These are phyloP conservation scores for Enteromius trimaculatus DNA, from an alignment of 2,797 vertebrate genomes.

Conservation along the genomic window DNA sequence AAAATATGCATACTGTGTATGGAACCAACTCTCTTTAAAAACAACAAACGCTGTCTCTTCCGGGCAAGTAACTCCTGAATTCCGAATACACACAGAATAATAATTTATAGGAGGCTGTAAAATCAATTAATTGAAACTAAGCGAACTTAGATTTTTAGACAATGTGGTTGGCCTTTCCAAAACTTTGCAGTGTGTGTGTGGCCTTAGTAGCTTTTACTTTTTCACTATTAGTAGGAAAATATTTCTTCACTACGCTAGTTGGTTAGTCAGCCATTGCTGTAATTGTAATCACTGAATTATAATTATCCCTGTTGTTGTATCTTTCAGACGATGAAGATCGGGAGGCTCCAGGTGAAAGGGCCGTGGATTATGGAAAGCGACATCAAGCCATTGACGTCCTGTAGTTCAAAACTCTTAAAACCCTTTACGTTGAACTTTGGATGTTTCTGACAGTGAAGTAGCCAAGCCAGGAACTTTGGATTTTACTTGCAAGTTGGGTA, in stretches of 20 bases:
- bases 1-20: not conserved
- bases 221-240: not conserved
- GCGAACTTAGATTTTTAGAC: not conserved
- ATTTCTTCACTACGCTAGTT: not conserved
- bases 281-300: not conserved
- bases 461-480: conserved; percentile 45
- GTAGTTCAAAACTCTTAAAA: conserved; percentile 68
- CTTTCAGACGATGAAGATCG: conserved; percentile 92
- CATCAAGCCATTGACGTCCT: conserved; percentile 87
- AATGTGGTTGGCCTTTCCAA: not conserved
- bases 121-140: not conserved
- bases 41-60: not conserved
- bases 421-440: not conserved
- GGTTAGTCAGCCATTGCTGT: not conserved
- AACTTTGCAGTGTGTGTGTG: conserved; percentile 17
- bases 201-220: not conserved
- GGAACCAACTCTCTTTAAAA: not conserved
- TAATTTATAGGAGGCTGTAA: not conserved
- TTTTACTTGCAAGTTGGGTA: conserved; percentile 38
- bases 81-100: not conserved
- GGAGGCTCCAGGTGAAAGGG: conserved; percentile 89
- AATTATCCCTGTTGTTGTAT: conserved; percentile 8
- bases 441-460: conserved; percentile 18
- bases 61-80: not conserved
- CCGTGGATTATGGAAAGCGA: conserved; percentile 89